Evolutionary conservation across 2,113 vertebrate genomes (phyloP).

Genomic region (Oplegnathus fasciatus): DNA sequence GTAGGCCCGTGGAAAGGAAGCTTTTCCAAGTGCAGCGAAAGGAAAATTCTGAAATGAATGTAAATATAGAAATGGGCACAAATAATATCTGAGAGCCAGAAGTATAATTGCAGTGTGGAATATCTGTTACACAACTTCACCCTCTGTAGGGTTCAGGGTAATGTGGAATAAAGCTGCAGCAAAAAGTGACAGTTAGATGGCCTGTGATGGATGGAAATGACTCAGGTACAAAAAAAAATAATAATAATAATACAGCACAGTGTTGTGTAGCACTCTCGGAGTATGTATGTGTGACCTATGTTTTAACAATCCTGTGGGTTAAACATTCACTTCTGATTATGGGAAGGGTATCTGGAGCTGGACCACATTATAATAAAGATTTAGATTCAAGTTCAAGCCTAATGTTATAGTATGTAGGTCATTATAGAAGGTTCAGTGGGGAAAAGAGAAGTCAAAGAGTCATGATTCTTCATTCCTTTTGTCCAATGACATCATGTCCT

Average conservation of each 20-base stretch:
- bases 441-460: conserved; percentile 56
- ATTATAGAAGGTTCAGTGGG: conserved; percentile 29
- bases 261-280: neutral
- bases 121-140: conserved; percentile 76
- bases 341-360: conserved; percentile 8
- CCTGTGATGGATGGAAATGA: conserved; percentile 65
- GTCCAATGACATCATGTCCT: conserved; percentile 77
- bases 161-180: conserved; percentile 73
- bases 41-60: conserved; percentile 66
- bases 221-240: conserved; percentile 61
- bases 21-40: conserved; percentile 64
- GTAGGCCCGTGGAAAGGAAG: conserved; percentile 61
- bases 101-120: conserved; percentile 77
- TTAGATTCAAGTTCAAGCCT: conserved; percentile 18
- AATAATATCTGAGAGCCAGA: conserved; percentile 71
- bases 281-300: conserved; percentile 7
- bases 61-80: conserved; percentile 74
- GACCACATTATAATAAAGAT: neutral
- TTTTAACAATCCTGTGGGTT: neutral
- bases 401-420: conserved; percentile 18
- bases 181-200: conserved; percentile 53
- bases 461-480: conserved; percentile 53
- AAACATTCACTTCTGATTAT: conserved; percentile 9
- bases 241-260: neutral
- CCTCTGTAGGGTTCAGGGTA: conserved; percentile 63